These are phyloP conservation scores for Zaprionus nigranus DNA, from an alignment of 1,140 invertebrate species.

Conservation along the genomic window DNA sequence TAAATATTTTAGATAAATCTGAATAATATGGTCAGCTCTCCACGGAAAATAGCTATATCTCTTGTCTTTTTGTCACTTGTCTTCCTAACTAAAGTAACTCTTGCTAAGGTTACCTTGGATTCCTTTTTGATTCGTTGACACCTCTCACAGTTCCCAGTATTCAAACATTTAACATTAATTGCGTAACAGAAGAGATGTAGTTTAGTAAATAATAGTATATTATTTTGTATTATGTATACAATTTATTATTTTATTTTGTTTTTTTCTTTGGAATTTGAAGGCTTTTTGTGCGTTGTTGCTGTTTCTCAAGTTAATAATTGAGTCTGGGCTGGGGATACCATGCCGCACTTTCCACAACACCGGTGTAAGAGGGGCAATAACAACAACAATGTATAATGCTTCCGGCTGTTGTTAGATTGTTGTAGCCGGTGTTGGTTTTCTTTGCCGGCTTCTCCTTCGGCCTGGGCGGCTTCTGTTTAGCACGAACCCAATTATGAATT, in stretches of 20 bases:
- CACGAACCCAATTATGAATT: conserved; percentile 76
- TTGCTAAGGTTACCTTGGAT: too few relatives aligned
- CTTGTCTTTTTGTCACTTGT: too few relatives aligned
- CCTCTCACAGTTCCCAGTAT: neutral
- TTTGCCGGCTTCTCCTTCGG: conserved; percentile 25
- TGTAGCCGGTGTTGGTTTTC: conserved; percentile 56
- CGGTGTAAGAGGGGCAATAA: neutral
- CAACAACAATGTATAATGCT: conserved; percentile 33
- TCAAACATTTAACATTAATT: neutral
- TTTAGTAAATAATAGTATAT: neutral
- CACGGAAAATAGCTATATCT: too few relatives aligned
- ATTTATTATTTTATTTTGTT: neutral
- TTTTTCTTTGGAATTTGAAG: neutral
- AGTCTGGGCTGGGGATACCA: conserved; percentile 11
- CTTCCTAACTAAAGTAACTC: too few relatives aligned
- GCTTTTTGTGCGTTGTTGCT: conserved; percentile 10
- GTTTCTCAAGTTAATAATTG: conserved; percentile 36
- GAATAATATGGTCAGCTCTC: too few relatives aligned
- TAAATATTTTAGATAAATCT: too few relatives aligned
- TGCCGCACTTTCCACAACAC: conserved; percentile 22
- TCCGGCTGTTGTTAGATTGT: conserved; percentile 38
- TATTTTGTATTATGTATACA: neutral
- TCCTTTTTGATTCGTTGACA: too few relatives aligned
- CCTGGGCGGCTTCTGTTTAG: conserved; percentile 43
- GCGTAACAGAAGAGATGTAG: neutral